phyloP scores from a whole-genome alignment of 2,888 invertebrate genomes.

The Pammene fasciana region DNA sequence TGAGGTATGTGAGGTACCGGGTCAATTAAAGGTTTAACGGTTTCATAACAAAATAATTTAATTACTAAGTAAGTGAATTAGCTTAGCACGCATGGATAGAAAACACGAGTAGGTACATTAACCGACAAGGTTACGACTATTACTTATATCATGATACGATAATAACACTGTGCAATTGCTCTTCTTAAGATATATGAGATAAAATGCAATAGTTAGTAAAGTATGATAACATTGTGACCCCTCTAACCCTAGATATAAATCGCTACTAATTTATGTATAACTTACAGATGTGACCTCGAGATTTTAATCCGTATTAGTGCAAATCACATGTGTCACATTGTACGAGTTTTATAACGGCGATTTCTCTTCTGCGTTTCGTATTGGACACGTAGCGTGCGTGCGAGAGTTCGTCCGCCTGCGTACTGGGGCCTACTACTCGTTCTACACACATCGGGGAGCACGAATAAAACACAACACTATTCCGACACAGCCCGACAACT shows the following conservation, averaged over 20 bases:
- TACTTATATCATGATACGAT: conserved; percentile 9
- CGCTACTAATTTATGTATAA: not conserved
- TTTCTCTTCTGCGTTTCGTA: conserved; percentile 8
- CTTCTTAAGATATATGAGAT: conserved; percentile 35
- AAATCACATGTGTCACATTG: conserved; percentile 36
- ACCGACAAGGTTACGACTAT: conserved; percentile 17
- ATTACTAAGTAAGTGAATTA: not conserved
- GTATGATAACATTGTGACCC: conserved; percentile 26
- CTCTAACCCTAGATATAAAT: conserved; percentile 26
- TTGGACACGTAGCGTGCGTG: conserved; percentile 18
- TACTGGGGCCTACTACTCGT: conserved; percentile 21
- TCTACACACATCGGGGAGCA: conserved; percentile 33
- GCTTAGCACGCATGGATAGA: not conserved
- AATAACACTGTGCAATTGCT: conserved; percentile 15
- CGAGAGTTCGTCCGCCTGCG: conserved; percentile 16
- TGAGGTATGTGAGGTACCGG: not conserved
- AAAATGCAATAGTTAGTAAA: conserved; percentile 24
- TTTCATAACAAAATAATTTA: not conserved
- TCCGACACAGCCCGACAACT: conserved; percentile 32
- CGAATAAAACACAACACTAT: conserved; percentile 27
- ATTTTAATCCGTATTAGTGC: conserved; percentile 11
- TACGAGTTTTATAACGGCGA: conserved; percentile 26
- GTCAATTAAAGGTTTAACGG: conserved; percentile 19
- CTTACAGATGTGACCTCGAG: conserved; percentile 22
- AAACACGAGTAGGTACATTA: not conserved